A percentile compares a stretch with the other conserved stretches of the same genome.
phyloP scores from a whole-genome alignment of 2,113 vertebrate genomes.

The Catharus minimus region DNA sequence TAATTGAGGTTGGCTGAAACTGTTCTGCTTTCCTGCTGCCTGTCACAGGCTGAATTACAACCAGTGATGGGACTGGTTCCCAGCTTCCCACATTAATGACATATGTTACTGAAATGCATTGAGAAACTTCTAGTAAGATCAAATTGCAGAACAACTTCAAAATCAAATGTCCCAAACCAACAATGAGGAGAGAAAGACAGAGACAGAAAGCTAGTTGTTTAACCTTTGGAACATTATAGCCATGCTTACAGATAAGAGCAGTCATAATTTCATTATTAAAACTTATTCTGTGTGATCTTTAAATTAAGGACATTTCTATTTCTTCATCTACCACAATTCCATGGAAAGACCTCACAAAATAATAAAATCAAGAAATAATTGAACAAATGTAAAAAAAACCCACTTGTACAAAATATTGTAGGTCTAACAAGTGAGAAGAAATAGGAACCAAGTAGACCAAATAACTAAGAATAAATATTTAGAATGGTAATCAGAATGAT shows the following conservation, averaged over 20 bases:
- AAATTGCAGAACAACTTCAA: slow-evolving; percentile 48
- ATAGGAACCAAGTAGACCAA: background rate
- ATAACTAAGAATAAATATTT: background rate
- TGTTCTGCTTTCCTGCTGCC: background rate
- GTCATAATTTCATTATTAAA: background rate
- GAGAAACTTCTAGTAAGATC: slow-evolving; percentile 7
- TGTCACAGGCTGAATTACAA: slow-evolving; percentile 14
- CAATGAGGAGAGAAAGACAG: background rate
- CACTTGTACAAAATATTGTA: background rate
- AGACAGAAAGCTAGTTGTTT: background rate
- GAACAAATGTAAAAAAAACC: background rate
- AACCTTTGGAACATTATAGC: background rate
- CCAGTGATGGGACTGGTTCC: background rate
- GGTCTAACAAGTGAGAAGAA: background rate
- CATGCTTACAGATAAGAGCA: background rate
- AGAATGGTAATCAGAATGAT: background rate
- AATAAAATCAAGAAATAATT: background rate
- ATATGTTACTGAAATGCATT: slow-evolving; percentile 12
- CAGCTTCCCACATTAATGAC: slow-evolving; percentile 46
- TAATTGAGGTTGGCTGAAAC: slow-evolving; percentile 18
- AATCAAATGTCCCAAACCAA: slow-evolving; percentile 34
- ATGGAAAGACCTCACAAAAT: background rate
- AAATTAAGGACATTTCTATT: background rate
- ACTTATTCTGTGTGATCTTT: background rate
- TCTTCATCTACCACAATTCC: background rate